Percentiles rank a stretch among this genome's conserved stretches.
These are phyloP conservation scores for Andrena flavipes DNA, from an alignment of 2,888 invertebrate species.

Conservation along the genomic window DNA sequence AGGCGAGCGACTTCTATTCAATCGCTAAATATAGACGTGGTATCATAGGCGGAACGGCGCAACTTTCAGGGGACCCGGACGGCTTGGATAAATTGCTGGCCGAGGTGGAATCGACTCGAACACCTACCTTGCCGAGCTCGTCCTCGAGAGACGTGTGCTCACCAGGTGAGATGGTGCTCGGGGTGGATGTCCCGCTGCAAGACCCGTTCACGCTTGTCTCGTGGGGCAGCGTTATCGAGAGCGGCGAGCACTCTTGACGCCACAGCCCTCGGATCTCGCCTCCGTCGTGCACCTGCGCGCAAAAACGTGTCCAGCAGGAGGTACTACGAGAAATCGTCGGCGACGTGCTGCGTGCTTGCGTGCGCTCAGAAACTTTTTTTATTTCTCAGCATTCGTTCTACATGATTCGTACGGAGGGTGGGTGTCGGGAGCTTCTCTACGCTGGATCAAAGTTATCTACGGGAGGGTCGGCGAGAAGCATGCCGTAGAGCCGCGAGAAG, in stretches of 20 bases:
- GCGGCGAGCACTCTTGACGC: slow-evolving; percentile 82
- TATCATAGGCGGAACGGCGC: slow-evolving; percentile 27
- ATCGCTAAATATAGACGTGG: slow-evolving; percentile 72
- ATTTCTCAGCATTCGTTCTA: slow-evolving; percentile 13
- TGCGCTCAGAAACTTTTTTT: background rate
- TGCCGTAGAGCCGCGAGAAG: slow-evolving; percentile 30
- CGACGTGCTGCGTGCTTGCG: slow-evolving; percentile 23
- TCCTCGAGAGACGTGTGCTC: slow-evolving; percentile 83
- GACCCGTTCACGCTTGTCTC: slow-evolving; percentile 79
- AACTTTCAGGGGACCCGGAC: background rate
- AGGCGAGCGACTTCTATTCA: slow-evolving; percentile 48
- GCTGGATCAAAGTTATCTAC: background rate
- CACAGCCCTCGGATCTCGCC: slow-evolving; percentile 76
- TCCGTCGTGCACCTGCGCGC: slow-evolving; percentile 77
- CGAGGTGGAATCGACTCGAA: background rate
- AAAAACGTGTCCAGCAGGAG: slow-evolving; percentile 65
- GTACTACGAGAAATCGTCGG: slow-evolving; percentile 52
- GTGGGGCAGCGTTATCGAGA: slow-evolving; percentile 81
- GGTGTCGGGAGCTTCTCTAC: background rate
- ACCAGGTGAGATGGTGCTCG: slow-evolving; percentile 85
- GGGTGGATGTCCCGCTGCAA: slow-evolving; percentile 84
- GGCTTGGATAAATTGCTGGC: background rate
- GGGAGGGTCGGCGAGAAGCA: slow-evolving; percentile 12
- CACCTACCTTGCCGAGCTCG: slow-evolving; percentile 81
- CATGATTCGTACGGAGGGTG: slow-evolving; percentile 8